Conservation (phyloP, 2,797 vertebrate species). For the Netta rufina region DNA sequence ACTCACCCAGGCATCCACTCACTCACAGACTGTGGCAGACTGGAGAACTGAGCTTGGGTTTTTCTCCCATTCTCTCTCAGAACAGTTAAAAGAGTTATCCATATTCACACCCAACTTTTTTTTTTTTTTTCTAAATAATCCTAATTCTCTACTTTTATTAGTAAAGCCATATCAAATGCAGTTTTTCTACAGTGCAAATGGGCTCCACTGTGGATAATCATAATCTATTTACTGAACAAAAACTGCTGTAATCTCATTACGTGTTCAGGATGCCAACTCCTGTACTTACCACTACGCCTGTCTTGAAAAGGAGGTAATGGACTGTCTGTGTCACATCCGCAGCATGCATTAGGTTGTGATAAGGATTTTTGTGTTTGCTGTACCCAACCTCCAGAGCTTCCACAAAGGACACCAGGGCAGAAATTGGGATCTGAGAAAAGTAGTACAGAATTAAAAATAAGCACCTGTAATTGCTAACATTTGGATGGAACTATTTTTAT, state of each 20-base stretch:
- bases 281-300: conserved; percentile 87
- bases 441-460: neutral
- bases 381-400: conserved; percentile 94
- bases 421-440: conserved; percentile 87
- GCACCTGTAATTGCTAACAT: neutral
- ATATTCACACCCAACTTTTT: neutral
- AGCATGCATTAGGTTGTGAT: conserved; percentile 94
- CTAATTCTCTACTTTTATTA: neutral
- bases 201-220: neutral
- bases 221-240: neutral
- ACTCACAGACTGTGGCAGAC: neutral
- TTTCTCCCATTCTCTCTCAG: neutral
- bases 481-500: neutral
- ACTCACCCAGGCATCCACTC: neutral
- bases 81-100: neutral
- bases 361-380: conserved; percentile 95
- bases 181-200: neutral
- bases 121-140: neutral
- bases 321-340: conserved; percentile 96
- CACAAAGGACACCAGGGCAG: conserved; percentile 92
- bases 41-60: neutral
- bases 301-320: conserved; percentile 92
- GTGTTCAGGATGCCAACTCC: neutral
- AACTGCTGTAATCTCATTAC: neutral
- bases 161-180: neutral